These are phyloP conservation scores for Rhadinocentrus ornatus DNA, from an alignment of 2,797 vertebrate genomes.

Conservation along the genomic window DNA sequence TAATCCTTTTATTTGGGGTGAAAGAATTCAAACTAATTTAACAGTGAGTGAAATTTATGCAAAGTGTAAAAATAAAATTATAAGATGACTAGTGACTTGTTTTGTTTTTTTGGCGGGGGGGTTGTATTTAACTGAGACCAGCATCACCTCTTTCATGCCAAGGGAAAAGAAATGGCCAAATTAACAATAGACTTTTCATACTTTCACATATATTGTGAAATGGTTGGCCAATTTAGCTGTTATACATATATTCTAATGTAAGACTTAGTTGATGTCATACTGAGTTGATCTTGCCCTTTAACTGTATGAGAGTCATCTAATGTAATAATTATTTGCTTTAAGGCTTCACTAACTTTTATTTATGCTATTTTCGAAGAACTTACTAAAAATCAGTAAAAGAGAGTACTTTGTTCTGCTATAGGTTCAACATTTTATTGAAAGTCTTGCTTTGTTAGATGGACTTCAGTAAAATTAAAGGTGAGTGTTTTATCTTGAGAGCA, in stretches of 20 bases:
- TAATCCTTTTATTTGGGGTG: too few relatives aligned
- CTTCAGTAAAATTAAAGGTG: slow-evolving; percentile 28
- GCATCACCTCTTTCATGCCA: too few relatives aligned
- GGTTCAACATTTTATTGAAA: slow-evolving; percentile 10
- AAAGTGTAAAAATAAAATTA: too few relatives aligned
- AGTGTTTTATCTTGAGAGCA: slow-evolving; percentile 27
- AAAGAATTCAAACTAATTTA: too few relatives aligned
- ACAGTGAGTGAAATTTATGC: too few relatives aligned
- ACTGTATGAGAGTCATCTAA: neutral
- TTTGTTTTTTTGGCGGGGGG: too few relatives aligned
- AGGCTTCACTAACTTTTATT: neutral
- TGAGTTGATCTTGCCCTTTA: neutral
- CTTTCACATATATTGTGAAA: neutral
- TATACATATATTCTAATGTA: neutral
- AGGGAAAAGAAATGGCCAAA: neutral
- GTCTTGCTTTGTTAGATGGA: slow-evolving; percentile 5
- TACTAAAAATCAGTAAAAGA: neutral
- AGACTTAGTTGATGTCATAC: neutral
- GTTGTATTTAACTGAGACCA: too few relatives aligned
- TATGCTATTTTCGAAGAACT: slow-evolving; percentile 5
- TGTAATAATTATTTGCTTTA: slow-evolving; percentile 4
- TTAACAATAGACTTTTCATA: neutral
- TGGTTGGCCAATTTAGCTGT: neutral
- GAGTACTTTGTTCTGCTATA: neutral
- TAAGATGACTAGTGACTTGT: too few relatives aligned